These are phyloP conservation scores for Gastracanthus pulcherrimus DNA, from an alignment of 2,888 invertebrate genomes.

Conservation along the genomic window DNA sequence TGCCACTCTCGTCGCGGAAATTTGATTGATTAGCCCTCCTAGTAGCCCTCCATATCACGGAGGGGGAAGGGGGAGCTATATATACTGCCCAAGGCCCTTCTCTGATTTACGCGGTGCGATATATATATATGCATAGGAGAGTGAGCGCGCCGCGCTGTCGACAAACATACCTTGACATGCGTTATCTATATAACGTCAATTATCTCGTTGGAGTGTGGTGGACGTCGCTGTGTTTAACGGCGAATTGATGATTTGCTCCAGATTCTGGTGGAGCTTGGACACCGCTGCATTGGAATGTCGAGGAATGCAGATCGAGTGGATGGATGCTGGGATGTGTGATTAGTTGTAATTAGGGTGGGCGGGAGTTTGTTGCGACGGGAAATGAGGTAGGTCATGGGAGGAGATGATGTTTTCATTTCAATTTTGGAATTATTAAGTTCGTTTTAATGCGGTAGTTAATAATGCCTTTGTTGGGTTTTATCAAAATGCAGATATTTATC, in stretches of 20 bases:
- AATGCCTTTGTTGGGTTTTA: background rate
- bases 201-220: background rate
- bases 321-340: background rate
- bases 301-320: background rate
- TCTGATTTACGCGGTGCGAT: background rate
- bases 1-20: constrained; percentile 46
- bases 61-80: background rate
- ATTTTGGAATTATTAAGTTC: background rate
- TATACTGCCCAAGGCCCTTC: constrained; percentile 25
- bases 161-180: constrained; percentile 11
- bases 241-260: constrained; percentile 29
- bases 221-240: background rate
- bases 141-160: background rate
- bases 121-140: too few species aligned
- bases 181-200: constrained; percentile 27
- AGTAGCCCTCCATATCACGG: background rate
- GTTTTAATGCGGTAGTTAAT: background rate
- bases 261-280: background rate
- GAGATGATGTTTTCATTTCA: background rate
- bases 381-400: too few species aligned
- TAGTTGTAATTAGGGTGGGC: background rate
- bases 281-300: background rate
- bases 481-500: background rate
- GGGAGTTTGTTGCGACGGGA: background rate
- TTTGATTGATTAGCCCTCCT: constrained; percentile 49